These are phyloP conservation scores for Agrilus mali DNA, from an alignment of 2,888 invertebrate species.

Conservation along the genomic window DNA sequence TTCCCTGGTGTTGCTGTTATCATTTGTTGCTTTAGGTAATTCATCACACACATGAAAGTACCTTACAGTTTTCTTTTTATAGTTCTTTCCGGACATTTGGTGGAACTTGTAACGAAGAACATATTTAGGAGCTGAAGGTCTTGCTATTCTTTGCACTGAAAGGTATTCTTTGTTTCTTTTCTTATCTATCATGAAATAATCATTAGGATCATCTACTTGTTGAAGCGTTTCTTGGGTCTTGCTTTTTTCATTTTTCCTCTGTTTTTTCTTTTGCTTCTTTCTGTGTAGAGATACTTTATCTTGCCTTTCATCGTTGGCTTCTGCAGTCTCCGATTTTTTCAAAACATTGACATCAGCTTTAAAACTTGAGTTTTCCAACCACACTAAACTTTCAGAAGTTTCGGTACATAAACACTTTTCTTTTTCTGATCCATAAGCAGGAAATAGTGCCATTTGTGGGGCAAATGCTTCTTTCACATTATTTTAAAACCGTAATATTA, in stretches of 20 bases:
- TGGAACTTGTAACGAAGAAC: slow-evolving; percentile 18
- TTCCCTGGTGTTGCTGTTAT: slow-evolving; percentile 5
- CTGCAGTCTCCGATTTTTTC: not conserved
- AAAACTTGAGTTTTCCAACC: slow-evolving; percentile 36
- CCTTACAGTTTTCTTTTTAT: slow-evolving; percentile 25
- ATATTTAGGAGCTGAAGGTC: slow-evolving; percentile 50
- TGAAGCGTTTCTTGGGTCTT: slow-evolving; percentile 7
- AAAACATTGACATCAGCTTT: slow-evolving; percentile 17
- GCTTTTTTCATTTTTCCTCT: slow-evolving; percentile 11
- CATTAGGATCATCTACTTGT: slow-evolving; percentile 18
- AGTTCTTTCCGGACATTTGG: slow-evolving; percentile 15
- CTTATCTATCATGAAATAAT: slow-evolving; percentile 48
- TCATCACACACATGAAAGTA: slow-evolving; percentile 21
- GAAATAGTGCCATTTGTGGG: slow-evolving; percentile 34
- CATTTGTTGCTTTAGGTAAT: slow-evolving; percentile 14
- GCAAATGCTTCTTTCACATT: not conserved
- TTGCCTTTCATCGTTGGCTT: slow-evolving; percentile 4
- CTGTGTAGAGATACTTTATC: slow-evolving; percentile 6
- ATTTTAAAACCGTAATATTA: not conserved
- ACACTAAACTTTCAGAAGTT: slow-evolving; percentile 14
- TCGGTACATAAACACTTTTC: slow-evolving; percentile 9
- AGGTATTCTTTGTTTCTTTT: slow-evolving; percentile 43
- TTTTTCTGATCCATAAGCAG: slow-evolving; percentile 32
- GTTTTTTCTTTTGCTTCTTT: slow-evolving; percentile 22
- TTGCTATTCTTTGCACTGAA: slow-evolving; percentile 47